Percentiles rank a stretch among this genome's conserved stretches.
Evolutionary conservation across 2,888 invertebrate genomes (phyloP).

Genomic region (Dendrolimus houi): DNA sequence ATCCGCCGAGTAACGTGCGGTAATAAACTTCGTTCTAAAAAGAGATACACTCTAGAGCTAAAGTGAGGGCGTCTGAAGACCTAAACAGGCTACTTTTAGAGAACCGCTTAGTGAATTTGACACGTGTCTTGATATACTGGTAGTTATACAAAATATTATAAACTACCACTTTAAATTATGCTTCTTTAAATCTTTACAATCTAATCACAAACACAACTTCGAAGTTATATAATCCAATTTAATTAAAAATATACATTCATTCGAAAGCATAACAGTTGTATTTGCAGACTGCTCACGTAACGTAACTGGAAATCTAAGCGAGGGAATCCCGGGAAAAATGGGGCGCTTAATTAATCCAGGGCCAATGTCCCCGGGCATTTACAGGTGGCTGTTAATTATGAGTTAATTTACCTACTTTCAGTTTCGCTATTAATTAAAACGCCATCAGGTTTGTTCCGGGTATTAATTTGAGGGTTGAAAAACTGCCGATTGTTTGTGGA

Average conservation of each 20-base stretch:
- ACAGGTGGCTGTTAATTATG: conserved; percentile 23
- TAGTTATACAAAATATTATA: too few species aligned
- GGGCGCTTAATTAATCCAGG: conserved; percentile 10
- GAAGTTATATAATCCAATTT: not conserved
- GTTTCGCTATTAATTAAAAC: conserved; percentile 18
- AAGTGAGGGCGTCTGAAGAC: too few species aligned
- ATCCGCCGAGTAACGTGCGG: too few species aligned
- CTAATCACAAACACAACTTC: not conserved
- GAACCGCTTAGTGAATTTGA: too few species aligned
- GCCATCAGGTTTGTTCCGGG: not conserved
- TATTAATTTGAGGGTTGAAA: not conserved
- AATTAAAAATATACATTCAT: not conserved
- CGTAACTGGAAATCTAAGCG: not conserved
- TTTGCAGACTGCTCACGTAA: not conserved
- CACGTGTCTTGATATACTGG: too few species aligned
- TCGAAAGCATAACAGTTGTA: not conserved
- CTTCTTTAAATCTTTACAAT: too few species aligned
- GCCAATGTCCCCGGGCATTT: conserved; percentile 12
- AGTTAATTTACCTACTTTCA: conserved; percentile 14
- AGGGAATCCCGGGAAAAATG: conserved; percentile 5
- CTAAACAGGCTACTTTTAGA: too few species aligned
- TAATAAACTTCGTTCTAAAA: too few species aligned
- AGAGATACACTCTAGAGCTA: too few species aligned
- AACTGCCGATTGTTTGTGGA: too few species aligned
- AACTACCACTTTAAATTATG: too few species aligned